Evolutionary conservation across 2,797 vertebrate genomes (phyloP), one percentile per base, ranked within the genome.

Genomic region (Falco peregrinus): DNA sequence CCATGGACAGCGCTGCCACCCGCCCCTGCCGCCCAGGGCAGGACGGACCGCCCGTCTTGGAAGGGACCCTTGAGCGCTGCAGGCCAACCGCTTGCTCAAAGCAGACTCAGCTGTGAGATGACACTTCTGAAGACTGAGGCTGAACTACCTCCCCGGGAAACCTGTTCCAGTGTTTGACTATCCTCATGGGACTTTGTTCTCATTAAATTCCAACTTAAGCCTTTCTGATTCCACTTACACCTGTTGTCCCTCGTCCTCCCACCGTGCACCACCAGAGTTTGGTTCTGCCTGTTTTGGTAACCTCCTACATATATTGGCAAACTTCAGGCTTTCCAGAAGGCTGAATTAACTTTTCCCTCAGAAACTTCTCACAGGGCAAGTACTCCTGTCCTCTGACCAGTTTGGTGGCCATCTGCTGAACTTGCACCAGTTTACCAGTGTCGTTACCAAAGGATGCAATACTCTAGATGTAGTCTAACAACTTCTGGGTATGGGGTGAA

Each of bases 1-100:
- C 74, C 50, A 29, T 3, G 69, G 84, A 53, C 70, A 91, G 47
- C 21, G 33, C 48, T 51, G 53, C 39, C 29, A 9, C n/a, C 19
- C 10, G 1, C 12, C 35, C 20, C 13, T 16, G 41, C 28, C 2
- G 17, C 35, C 1, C 6, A 11, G 2, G 6, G 21, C 5, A 7
- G 39, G 19, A 41, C 12, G 12, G 39, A 15, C 13, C 11, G 5
- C 13, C 15, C 5, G 5, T 37, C 17, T 39, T 10, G 19, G 59
- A 21, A 73, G 19, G 51, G 68, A 60, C 31, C 13, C 35, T 43
- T n/a, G 57, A 77, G 45, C 25, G 33, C 48, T 53, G 61, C 9
- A 22, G 61, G 31, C 25, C 21, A 63, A 41, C 24, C 31, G 47
- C 20, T 13, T 82, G 11, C 35, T 76, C 60, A 5, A 65, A 60